These are phyloP conservation scores for Argynnis bischoffii DNA, from an alignment of 2,888 invertebrate genomes.

Conservation along the genomic window DNA sequence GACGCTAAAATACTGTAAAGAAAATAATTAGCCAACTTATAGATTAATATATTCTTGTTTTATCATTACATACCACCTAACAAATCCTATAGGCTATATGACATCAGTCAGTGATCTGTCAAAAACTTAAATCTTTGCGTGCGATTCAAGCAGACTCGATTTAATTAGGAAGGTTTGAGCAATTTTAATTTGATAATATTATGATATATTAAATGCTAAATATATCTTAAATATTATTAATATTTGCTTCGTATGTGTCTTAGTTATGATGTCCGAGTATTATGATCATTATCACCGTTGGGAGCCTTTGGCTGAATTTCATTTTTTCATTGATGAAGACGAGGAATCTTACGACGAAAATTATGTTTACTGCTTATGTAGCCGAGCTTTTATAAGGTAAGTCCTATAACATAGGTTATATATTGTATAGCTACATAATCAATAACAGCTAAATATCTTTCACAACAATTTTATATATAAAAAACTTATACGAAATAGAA, in stretches of 20 bases:
- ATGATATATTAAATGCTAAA: background rate
- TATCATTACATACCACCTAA: too few species aligned
- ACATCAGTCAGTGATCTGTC: too few species aligned
- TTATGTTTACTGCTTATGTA: slow-evolving; percentile 86
- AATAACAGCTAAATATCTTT: slow-evolving; percentile 2
- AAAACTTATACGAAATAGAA: too few species aligned
- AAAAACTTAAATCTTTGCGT: too few species aligned
- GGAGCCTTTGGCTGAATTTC: slow-evolving; percentile 87
- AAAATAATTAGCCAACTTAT: too few species aligned
- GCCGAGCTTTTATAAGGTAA: slow-evolving; percentile 86
- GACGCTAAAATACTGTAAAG: too few species aligned
- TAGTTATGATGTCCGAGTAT: slow-evolving; percentile 68
- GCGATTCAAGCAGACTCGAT: too few species aligned
- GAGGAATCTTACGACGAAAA: slow-evolving; percentile 65
- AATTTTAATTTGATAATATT: slow-evolving; percentile 1
- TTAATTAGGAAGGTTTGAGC: slow-evolving; percentile 6
- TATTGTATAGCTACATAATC: slow-evolving; percentile 2
- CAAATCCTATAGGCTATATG: too few species aligned
- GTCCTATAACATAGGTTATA: slow-evolving; percentile 10
- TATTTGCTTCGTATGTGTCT: slow-evolving; percentile 30
- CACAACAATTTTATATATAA: slow-evolving; percentile 1
- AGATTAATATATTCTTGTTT: too few species aligned
- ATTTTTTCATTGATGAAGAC: slow-evolving; percentile 68
- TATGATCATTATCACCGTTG: slow-evolving; percentile 79
- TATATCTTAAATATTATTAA: background rate